Percentiles rank a stretch among this genome's conserved stretches.
phyloP scores from a whole-genome alignment of 1,140 invertebrate species.

The Polypedilum vanderplanki region DNA sequence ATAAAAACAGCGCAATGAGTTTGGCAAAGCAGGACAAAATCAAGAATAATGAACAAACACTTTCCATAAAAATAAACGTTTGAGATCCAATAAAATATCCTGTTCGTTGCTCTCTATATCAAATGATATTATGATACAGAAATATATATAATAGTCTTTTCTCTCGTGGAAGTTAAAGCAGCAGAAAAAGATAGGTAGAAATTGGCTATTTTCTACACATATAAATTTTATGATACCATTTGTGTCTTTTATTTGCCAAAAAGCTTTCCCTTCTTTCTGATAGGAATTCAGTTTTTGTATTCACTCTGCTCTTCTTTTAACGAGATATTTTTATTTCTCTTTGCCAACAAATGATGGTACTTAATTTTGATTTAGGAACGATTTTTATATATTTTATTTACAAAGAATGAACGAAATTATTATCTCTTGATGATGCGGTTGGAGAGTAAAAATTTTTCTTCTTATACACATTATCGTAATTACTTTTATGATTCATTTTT shows the following conservation, averaged over 20 bases:
- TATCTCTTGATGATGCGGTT: constrained; percentile 19
- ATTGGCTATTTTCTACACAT: constrained; percentile 22
- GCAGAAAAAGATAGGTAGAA: neutral
- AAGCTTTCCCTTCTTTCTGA: neutral
- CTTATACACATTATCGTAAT: neutral
- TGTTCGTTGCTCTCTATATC: neutral
- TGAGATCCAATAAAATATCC: neutral
- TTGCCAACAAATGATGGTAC: neutral
- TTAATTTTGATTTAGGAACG: constrained; percentile 27
- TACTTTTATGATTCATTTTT: neutral
- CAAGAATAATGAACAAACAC: constrained; percentile 19
- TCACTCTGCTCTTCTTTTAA: neutral
- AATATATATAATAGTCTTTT: neutral
- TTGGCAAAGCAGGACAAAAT: neutral
- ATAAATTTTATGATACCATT: constrained; percentile 27
- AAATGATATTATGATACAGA: constrained; percentile 5
- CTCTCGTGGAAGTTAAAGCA: neutral
- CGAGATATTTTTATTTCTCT: constrained; percentile 20
- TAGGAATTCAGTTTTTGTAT: neutral
- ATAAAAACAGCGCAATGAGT: neutral
- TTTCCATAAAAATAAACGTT: neutral
- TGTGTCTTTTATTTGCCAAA: constrained; percentile 24
- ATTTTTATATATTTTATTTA: constrained; percentile 15
- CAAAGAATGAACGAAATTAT: constrained; percentile 17
- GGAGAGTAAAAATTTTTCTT: neutral